Conservation (phyloP, 2,113 vertebrate genomes). For the Sorex araneus region DNA sequence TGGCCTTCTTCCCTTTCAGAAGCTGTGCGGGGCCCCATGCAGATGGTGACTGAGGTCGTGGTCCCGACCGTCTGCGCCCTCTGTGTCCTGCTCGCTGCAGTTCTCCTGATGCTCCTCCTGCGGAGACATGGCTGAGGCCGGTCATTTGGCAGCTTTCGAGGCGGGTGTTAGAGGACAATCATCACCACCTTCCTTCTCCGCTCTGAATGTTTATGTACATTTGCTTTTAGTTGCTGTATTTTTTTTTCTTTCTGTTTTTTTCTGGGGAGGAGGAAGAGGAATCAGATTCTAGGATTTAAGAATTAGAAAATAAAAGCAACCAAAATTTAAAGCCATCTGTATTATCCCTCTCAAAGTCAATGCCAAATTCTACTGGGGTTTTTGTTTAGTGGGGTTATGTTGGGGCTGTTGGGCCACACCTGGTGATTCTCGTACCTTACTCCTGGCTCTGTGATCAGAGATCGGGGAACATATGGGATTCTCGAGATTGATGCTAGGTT, state of each 20-base stretch:
- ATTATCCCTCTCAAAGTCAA: constrained; percentile 10
- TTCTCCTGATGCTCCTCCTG: constrained; percentile 93
- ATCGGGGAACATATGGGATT: too few species aligned
- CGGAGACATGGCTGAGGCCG: constrained; percentile 85
- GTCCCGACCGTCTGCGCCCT: constrained; percentile 89
- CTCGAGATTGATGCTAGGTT: background rate
- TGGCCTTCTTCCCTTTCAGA: constrained; percentile 88
- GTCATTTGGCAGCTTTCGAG: background rate
- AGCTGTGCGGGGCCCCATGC: constrained; percentile 92
- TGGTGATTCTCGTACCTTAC: too few species aligned
- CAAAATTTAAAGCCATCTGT: constrained; percentile 59
- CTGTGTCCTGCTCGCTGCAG: constrained; percentile 92
- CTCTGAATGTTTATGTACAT: constrained; percentile 42
- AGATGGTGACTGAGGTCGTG: constrained; percentile 93
- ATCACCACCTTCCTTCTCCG: background rate
- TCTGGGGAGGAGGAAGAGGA: too few species aligned
- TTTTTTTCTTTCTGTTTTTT: background rate
- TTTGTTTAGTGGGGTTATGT: too few species aligned
- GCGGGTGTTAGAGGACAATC: background rate
- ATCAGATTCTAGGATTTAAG: constrained; percentile 56
- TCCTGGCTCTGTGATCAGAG: too few species aligned
- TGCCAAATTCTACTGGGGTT: constrained; percentile 7
- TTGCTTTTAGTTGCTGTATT: constrained; percentile 58
- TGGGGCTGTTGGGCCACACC: too few species aligned
- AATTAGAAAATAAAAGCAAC: constrained; percentile 71